These are phyloP conservation scores for Colostygia pectinataria DNA, from an alignment of 2,888 invertebrate species.

Conservation along the genomic window DNA sequence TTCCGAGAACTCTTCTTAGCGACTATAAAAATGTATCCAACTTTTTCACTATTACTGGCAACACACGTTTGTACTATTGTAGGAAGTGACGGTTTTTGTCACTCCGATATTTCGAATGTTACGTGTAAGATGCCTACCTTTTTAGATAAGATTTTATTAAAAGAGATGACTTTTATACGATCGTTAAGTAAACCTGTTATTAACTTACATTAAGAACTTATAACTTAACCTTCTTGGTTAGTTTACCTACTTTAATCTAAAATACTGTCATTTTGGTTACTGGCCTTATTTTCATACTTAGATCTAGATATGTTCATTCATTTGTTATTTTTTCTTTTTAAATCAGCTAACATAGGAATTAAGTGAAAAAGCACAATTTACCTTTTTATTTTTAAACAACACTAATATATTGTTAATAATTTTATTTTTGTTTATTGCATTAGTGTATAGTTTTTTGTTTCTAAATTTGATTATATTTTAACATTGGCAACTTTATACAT, in stretches of 20 bases:
- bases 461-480: slow-evolving; percentile 58
- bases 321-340: slow-evolving; percentile 53
- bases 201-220: slow-evolving; percentile 79
- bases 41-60: slow-evolving; percentile 67
- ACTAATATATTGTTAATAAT: slow-evolving; percentile 82
- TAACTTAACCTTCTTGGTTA: slow-evolving; percentile 70
- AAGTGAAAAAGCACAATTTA: slow-evolving; percentile 77
- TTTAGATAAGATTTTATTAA: slow-evolving; percentile 80
- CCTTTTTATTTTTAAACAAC: slow-evolving; percentile 64
- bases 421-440: slow-evolving; percentile 70
- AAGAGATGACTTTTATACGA: slow-evolving; percentile 82
- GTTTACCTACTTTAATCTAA: slow-evolving; percentile 46
- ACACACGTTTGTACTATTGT: slow-evolving; percentile 62
- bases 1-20: slow-evolving; percentile 50
- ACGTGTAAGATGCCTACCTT: slow-evolving; percentile 70
- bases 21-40: slow-evolving; percentile 65
- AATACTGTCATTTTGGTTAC: slow-evolving; percentile 41
- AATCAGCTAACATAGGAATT: slow-evolving; percentile 79
- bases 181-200: slow-evolving; percentile 80
- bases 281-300: too few species aligned
- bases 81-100: slow-evolving; percentile 59
- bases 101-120: slow-evolving; percentile 43
- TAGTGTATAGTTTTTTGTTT: slow-evolving; percentile 54
- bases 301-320: slow-evolving; percentile 34
- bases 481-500: slow-evolving; percentile 62